phyloP scores from a whole-genome alignment of 1,140 invertebrate species.

The Rhopalosiphum padi region DNA sequence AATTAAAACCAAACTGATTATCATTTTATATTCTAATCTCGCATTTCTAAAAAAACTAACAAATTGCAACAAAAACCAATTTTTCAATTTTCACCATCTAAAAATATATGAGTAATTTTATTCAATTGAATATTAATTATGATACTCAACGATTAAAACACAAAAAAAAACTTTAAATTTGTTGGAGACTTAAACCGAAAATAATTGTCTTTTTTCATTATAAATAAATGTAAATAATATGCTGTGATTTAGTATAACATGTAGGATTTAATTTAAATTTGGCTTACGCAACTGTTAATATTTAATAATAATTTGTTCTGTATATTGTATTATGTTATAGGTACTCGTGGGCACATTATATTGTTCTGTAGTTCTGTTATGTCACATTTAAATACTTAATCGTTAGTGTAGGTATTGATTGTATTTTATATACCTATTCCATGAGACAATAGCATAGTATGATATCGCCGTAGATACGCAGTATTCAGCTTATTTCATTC shows the following conservation, averaged over 20 bases:
- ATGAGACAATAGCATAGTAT: background rate
- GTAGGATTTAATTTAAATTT: background rate
- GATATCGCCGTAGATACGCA: background rate
- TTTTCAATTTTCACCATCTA: too few species aligned
- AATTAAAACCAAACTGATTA: too few species aligned
- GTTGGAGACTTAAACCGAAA: background rate
- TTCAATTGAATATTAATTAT: background rate
- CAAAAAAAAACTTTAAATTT: background rate
- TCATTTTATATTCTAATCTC: too few species aligned
- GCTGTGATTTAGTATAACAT: too few species aligned
- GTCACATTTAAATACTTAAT: slow-evolving; percentile 14
- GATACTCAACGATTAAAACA: background rate
- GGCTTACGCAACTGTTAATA: background rate
- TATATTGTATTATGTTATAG: background rate
- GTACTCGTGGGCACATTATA: background rate
- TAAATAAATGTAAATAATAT: background rate
- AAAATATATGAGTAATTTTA: too few species aligned
- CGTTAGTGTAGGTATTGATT: background rate
- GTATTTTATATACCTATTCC: background rate
- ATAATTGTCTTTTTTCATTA: background rate
- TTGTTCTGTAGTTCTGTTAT: background rate
- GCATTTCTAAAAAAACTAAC: too few species aligned
- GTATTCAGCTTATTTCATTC: background rate
- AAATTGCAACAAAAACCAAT: too few species aligned
- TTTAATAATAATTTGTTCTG: background rate